Conservation (phyloP, 1,140 invertebrate species). For the Holotrichia oblita region DNA sequence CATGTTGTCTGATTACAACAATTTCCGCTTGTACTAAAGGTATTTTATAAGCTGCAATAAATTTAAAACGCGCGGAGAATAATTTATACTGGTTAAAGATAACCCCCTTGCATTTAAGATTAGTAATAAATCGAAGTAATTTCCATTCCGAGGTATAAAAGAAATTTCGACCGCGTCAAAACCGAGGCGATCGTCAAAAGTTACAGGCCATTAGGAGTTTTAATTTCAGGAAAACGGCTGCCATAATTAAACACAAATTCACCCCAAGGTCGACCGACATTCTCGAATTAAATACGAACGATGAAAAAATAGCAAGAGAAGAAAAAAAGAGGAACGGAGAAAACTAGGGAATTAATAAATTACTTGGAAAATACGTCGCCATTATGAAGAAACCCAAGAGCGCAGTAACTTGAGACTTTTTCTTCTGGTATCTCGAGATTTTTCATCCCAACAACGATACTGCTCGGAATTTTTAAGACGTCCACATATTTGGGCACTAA, state of each 20-base stretch:
- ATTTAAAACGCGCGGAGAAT: background rate
- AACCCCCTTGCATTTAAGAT: background rate
- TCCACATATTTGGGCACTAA: background rate
- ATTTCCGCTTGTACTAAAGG: no score
- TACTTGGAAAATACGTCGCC: conserved; percentile 2
- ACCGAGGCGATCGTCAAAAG: background rate
- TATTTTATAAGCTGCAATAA: background rate
- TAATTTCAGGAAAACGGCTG: conserved; percentile 14
- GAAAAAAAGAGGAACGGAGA: background rate
- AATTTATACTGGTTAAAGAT: background rate
- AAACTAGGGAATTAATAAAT: conserved; percentile 31
- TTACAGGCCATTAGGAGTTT: conserved; percentile 26
- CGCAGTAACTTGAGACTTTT: background rate
- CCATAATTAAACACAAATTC: conserved; percentile 35
- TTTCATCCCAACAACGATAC: background rate
- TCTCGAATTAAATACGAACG: conserved; percentile 22
- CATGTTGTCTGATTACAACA: no score
- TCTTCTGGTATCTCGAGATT: background rate
- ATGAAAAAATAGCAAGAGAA: background rate
- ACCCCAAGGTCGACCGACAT: background rate
- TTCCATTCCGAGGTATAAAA: background rate
- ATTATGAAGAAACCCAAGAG: background rate
- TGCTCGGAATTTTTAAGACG: background rate
- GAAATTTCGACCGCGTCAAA: conserved; percentile 20
- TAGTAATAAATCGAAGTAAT: conserved; percentile 27